Conservation (phyloP, 1,140 invertebrate genomes). For the Pseudachorutes palmiensis region DNA sequence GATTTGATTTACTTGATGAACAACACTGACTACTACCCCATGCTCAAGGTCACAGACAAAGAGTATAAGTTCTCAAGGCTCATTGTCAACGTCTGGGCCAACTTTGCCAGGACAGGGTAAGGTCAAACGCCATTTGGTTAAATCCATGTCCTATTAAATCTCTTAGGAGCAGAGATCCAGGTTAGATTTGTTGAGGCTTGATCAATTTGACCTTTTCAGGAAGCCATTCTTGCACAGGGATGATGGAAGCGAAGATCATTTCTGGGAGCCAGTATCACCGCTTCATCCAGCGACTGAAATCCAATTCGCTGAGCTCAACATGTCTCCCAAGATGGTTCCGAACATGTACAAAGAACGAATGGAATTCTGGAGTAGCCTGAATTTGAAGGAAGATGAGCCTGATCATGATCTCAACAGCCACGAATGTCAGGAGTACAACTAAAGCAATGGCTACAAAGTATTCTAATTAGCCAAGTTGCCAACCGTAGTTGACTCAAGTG, state of each 20-base stretch:
- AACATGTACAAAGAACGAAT: not conserved
- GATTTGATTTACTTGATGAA: constrained; percentile 33
- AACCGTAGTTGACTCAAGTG: too few relatives aligned
- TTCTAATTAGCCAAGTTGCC: too few relatives aligned
- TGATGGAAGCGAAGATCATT: not conserved
- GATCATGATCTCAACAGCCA: not conserved
- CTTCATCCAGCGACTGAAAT: not conserved
- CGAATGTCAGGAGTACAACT: not conserved
- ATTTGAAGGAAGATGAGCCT: not conserved
- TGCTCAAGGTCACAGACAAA: constrained; percentile 20
- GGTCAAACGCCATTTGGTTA: not conserved
- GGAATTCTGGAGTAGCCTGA: constrained; percentile 1
- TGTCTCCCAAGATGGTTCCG: not conserved
- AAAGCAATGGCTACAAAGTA: not conserved
- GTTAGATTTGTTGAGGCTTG: not conserved
- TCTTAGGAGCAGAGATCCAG: not conserved
- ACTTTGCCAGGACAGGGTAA: constrained; percentile 35
- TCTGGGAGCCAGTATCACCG: not conserved
- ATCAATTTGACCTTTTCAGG: too few relatives aligned
- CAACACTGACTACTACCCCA: constrained; percentile 30
- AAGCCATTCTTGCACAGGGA: not conserved
- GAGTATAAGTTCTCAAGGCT: constrained; percentile 28
- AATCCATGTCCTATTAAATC: not conserved
- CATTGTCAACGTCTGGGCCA: constrained; percentile 32
- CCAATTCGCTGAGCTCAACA: not conserved